Evolutionary conservation across 1,140 invertebrate species (phyloP).

Genomic region (Tetramorium alpestre): DNA sequence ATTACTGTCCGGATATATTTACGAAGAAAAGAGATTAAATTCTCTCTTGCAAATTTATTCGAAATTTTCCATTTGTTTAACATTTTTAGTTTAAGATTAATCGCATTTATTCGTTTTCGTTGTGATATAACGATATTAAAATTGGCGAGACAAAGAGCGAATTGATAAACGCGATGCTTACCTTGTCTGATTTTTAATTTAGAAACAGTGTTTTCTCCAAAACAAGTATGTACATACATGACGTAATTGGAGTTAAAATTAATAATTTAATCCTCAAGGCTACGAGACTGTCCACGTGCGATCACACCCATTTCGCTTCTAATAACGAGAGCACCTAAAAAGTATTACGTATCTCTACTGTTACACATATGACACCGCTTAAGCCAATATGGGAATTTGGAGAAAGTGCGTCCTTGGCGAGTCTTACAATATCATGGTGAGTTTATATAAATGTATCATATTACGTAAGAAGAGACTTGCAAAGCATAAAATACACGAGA

Average conservation of each 20-base stretch:
- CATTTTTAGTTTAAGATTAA: background rate
- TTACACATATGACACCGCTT: slow-evolving; percentile 54
- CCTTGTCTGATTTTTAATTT: background rate
- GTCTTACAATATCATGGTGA: slow-evolving; percentile 66
- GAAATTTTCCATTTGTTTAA: background rate
- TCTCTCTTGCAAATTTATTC: background rate
- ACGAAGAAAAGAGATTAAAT: background rate
- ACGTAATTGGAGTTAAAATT: background rate
- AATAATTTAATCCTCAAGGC: background rate
- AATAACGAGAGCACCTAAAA: slow-evolving; percentile 61
- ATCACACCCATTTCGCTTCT: slow-evolving; percentile 23
- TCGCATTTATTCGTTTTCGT: background rate
- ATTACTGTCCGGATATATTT: background rate
- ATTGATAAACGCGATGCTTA: background rate
- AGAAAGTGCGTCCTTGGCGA: slow-evolving; percentile 71
- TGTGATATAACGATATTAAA: background rate
- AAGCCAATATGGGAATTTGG: slow-evolving; percentile 70
- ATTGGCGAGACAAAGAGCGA: slow-evolving; percentile 3
- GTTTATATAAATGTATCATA: slow-evolving; percentile 58
- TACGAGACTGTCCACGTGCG: background rate
- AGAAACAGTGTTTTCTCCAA: background rate
- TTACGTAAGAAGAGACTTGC: slow-evolving; percentile 55
- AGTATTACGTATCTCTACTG: slow-evolving; percentile 37
- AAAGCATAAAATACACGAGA: background rate
- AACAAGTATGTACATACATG: background rate